Conservation (phyloP, 2,888 invertebrate genomes). For the Melolontha melolontha region DNA sequence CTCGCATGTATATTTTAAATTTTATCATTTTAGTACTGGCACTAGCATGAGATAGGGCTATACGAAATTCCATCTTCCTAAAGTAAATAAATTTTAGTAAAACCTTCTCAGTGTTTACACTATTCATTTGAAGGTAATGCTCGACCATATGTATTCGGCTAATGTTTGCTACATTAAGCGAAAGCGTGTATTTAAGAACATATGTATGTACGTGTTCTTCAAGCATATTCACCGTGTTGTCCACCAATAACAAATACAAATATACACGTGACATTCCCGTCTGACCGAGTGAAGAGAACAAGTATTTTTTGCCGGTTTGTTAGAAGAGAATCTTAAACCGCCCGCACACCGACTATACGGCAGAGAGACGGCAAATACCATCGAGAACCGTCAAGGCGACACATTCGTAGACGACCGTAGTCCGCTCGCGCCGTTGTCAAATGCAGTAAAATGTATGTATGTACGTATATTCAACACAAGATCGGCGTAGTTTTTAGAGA, state of each 20-base stretch:
- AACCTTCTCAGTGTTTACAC: constrained; percentile 7
- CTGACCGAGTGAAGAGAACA: constrained; percentile 13
- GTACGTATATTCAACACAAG: too few relatives aligned
- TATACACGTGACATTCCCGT: constrained; percentile 9
- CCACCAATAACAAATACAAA: constrained; percentile 20
- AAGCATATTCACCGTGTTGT: constrained; percentile 10
- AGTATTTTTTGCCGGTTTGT: constrained; percentile 15
- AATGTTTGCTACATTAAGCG: constrained; percentile 13
- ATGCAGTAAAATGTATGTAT: too few relatives aligned
- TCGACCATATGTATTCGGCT: neutral
- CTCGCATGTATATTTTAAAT: too few relatives aligned
- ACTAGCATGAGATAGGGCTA: neutral
- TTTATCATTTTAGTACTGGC: too few relatives aligned
- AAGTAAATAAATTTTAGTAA: neutral
- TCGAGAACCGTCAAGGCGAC: neutral
- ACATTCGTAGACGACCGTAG: too few relatives aligned
- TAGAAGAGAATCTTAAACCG: neutral
- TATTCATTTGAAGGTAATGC: constrained; percentile 16
- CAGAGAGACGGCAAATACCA: neutral
- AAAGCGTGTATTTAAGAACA: neutral
- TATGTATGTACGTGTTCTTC: constrained; percentile 1
- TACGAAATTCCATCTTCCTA: neutral
- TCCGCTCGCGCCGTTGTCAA: too few relatives aligned
- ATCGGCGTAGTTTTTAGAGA: constrained; percentile 1
- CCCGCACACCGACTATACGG: neutral